These are phyloP conservation scores for Leptosomus discolor DNA, from an alignment of 2,113 vertebrate genomes.

Conservation along the genomic window DNA sequence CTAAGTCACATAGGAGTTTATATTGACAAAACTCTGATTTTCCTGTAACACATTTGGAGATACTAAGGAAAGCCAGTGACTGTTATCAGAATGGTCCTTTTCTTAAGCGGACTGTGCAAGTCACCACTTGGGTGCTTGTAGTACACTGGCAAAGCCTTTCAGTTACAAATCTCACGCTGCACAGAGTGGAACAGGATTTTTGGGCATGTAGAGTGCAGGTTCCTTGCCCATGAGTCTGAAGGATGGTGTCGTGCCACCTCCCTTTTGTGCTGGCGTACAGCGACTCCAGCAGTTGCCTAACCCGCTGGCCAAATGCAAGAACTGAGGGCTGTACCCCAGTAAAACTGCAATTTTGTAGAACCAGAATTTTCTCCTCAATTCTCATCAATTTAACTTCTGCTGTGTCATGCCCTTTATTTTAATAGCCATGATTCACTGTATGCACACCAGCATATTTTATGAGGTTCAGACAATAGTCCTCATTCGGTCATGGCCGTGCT, in stretches of 20 bases:
- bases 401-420: not conserved
- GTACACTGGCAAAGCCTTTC: not conserved
- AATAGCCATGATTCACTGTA: not conserved
- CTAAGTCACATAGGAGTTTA: not conserved
- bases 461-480: not conserved
- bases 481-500: not conserved
- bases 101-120: fast-evolving
- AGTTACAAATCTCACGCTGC: not conserved
- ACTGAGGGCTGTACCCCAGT: not conserved
- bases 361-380: not conserved
- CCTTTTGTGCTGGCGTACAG: not conserved
- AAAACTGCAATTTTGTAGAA: not conserved
- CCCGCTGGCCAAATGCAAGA: fast-evolving
- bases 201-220: fast-evolving
- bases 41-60: not conserved
- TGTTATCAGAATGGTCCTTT: not conserved
- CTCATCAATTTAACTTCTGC: not conserved
- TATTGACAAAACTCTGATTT: not conserved
- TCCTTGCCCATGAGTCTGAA: not conserved
- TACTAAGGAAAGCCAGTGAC: not conserved
- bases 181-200: not conserved
- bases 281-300: not conserved
- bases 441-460: not conserved
- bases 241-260: fast-evolving
- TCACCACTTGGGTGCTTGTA: not conserved